These are phyloP conservation scores for Anniella stebbinsi DNA, from an alignment of 2,797 vertebrate genomes.

Conservation along the genomic window DNA sequence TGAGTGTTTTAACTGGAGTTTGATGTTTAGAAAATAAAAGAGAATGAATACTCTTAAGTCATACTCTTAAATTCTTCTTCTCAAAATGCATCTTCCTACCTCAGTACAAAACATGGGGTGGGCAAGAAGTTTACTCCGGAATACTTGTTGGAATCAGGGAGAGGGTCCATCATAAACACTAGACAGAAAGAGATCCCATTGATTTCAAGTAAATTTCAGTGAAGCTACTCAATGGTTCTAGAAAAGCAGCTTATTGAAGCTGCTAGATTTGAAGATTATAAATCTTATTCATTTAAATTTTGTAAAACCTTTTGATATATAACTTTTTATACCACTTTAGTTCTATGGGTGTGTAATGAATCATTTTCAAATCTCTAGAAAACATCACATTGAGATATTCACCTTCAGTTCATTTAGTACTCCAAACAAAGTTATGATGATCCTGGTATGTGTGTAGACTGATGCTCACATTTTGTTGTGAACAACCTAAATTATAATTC, in stretches of 20 bases:
- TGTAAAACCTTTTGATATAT: neutral
- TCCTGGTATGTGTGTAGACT: neutral
- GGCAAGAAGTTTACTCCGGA: neutral
- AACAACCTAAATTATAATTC: neutral
- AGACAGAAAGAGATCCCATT: neutral
- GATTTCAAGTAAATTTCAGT: neutral
- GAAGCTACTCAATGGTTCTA: neutral
- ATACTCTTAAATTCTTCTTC: neutral
- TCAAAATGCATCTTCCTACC: neutral
- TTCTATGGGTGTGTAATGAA: neutral
- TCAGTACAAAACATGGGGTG: neutral
- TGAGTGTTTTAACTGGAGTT: neutral
- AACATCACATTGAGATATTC: neutral
- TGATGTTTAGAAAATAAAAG: neutral
- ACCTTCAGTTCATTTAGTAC: neutral
- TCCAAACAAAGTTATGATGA: neutral
- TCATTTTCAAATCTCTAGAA: neutral
- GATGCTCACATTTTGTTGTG: constrained; percentile 23
- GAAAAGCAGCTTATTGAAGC: neutral
- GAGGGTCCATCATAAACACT: neutral
- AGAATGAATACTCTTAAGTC: neutral
- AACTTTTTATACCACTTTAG: neutral
- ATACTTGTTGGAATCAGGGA: neutral
- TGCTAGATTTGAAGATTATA: neutral
- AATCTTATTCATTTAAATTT: neutral